Conservation (phyloP, 2,797 vertebrate genomes). For the Xerus rutilus region DNA sequence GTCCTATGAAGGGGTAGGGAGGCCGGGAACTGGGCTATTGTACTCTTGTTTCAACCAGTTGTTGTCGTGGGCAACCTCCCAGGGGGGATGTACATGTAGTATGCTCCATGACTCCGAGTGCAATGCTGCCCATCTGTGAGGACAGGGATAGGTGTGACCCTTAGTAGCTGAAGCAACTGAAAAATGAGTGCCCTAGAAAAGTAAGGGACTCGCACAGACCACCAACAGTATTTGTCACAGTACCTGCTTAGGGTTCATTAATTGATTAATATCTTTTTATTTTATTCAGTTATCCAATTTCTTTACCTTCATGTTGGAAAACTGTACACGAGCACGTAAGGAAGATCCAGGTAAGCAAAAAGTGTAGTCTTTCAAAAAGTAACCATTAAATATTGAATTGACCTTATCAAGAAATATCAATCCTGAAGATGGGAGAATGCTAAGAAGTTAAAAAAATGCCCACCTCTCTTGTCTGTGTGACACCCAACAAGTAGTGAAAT, state of each 20-base stretch:
- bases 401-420: conserved; percentile 1
- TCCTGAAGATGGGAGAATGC: not conserved
- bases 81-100: not conserved
- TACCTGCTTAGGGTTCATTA: conserved; percentile 41
- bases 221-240: not conserved
- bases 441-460: conserved; percentile 55
- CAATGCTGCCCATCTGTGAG: not conserved
- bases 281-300: conserved; percentile 95
- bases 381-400: conserved; percentile 40
- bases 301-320: conserved; percentile 97
- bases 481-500: conserved; percentile 25
- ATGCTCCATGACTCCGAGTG: not conserved
- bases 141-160: not conserved
- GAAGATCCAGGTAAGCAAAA: conserved; percentile 90
- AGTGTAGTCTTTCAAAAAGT: conserved; percentile 55
- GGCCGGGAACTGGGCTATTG: not conserved
- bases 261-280: conserved; percentile 78
- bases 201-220: not conserved
- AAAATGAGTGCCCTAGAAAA: not conserved
- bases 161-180: not conserved
- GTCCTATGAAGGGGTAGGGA: not conserved
- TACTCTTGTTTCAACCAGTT: not conserved
- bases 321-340: conserved; percentile 89
- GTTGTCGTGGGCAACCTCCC: not conserved
- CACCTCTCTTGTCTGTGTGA: conserved; percentile 2